These are phyloP conservation scores for Ashinkailepas kermadecensis DNA, from an alignment of 2,888 invertebrate species.

Conservation along the genomic window DNA sequence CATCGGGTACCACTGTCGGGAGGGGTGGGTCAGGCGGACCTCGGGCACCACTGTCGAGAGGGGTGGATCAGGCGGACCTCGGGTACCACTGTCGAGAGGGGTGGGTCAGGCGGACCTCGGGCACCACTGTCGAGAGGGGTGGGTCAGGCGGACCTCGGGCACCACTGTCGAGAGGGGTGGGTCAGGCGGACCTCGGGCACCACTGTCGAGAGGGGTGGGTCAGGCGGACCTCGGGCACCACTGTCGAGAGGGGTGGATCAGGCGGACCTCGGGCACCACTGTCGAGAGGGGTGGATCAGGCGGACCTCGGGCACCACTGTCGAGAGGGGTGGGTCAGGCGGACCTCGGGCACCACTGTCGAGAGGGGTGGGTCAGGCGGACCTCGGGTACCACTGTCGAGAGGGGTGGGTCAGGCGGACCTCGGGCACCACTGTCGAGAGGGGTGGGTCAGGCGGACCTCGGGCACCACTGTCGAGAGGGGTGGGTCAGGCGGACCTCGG, in stretches of 20 bases:
- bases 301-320: neutral
- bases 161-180: conserved; percentile 38
- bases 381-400: neutral
- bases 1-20: no score
- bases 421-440: neutral
- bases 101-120: neutral
- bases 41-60: neutral
- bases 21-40: no score
- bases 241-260: no score
- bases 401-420: neutral
- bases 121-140: neutral
- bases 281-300: no score
- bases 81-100: neutral
- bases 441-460: neutral
- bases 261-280: neutral
- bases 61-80: neutral
- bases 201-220: conserved; percentile 49
- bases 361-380: neutral
- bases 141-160: neutral
- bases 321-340: neutral
- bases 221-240: no score
- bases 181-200: conserved; percentile 65
- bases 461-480: neutral
- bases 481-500: neutral
- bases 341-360: neutral